Conservation (phyloP, 1,140 invertebrate genomes). For the Temnothorax nylanderi region DNA sequence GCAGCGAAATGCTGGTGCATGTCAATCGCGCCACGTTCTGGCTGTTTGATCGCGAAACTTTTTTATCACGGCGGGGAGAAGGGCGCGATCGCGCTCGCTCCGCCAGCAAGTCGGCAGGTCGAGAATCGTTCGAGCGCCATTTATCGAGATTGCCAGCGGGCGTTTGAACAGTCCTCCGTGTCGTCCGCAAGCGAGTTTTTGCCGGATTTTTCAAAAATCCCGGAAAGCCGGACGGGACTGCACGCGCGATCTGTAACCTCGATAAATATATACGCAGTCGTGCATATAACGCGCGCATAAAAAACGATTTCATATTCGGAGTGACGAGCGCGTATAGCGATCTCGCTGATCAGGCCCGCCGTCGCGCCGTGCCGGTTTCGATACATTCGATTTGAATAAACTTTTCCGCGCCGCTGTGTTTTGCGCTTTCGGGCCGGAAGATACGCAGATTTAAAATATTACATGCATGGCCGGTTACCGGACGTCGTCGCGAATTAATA, state of each 20-base stretch:
- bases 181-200: constrained; percentile 62
- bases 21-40: constrained; percentile 54
- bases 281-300: constrained; percentile 68
- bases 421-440: constrained; percentile 9
- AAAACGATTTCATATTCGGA: constrained; percentile 57
- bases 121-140: constrained; percentile 70
- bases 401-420: constrained; percentile 60
- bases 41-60: constrained; percentile 56
- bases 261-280: constrained; percentile 70
- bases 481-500: constrained; percentile 46
- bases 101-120: constrained; percentile 61
- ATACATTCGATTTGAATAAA: constrained; percentile 69
- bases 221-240: constrained; percentile 59
- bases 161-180: constrained; percentile 67
- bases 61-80: constrained; percentile 29
- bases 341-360: constrained; percentile 64
- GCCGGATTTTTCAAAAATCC: constrained; percentile 69
- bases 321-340: constrained; percentile 58
- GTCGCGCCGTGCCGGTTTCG: constrained; percentile 5
- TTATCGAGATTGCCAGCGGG: constrained; percentile 73
- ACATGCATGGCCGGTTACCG: background rate
- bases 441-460: constrained; percentile 32
- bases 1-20: constrained; percentile 46
- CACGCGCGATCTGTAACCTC: constrained; percentile 51
- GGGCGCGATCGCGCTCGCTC: background rate